Percentiles rank a stretch among this genome's conserved stretches.
Evolutionary conservation across 2,113 vertebrate genomes (phyloP).

Genomic region (Bufo gargarizans): DNA sequence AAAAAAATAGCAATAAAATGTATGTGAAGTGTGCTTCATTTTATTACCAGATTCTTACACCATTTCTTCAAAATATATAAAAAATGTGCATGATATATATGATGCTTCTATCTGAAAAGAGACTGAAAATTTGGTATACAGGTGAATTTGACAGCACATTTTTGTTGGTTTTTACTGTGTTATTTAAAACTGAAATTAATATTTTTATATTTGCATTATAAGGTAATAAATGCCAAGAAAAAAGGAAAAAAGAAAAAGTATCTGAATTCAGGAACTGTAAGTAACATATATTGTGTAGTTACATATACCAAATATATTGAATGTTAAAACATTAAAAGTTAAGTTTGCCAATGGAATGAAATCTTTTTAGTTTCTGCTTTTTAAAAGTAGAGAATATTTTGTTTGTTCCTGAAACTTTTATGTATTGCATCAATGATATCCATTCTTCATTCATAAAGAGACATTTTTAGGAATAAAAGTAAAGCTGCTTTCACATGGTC

Average conservation of each 20-base stretch:
- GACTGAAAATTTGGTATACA: too few species aligned
- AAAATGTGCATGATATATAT: too few species aligned
- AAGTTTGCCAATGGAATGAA: too few species aligned
- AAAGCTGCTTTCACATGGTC: too few species aligned
- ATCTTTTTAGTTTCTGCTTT: too few species aligned
- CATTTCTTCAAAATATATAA: too few species aligned
- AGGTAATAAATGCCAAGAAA: constrained; percentile 97
- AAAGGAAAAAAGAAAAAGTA: constrained; percentile 98
- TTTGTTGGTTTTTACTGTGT: too few species aligned
- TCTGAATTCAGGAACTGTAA: constrained; percentile 96
- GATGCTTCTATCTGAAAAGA: too few species aligned
- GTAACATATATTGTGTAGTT: constrained; percentile 62
- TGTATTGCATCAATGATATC: background rate
- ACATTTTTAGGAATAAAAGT: background rate
- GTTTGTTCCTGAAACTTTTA: background rate
- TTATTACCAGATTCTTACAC: too few species aligned
- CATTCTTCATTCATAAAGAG: background rate
- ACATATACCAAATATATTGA: background rate
- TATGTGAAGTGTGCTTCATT: too few species aligned
- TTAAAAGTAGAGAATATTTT: background rate
- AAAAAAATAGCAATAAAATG: too few species aligned
- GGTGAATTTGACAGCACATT: too few species aligned
- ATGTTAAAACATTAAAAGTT: background rate
- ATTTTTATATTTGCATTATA: background rate
- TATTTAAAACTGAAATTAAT: background rate